Evolutionary conservation across 1,140 invertebrate genomes (phyloP), one percentile per base, ranked within the genome.

Genomic region (Chironomus striatipennis): DNA sequence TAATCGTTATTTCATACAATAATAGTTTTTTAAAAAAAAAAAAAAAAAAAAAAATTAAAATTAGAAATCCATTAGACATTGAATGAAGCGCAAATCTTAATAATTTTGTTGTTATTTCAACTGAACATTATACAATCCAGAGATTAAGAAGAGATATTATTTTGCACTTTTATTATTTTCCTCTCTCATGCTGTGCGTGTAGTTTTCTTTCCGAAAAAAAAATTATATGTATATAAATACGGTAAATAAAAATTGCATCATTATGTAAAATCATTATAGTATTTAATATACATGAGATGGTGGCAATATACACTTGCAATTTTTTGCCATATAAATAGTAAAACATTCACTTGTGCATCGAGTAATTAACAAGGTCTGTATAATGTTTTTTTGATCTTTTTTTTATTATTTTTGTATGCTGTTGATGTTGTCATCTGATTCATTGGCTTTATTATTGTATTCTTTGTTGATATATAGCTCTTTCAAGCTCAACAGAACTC

Each of bases 101-200:
- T 57, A 57, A 12, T 15, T 57, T 57, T 57, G 47, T 34, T 34
- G n/a, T n/a, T n/a, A n/a, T n/a, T n/a, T n/a, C n/a, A n/a, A n/a
- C n/a, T n/a, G 24, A 34, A 34, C 24, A 34, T 34, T 34, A 34
- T 34, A 34, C 24, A 34, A 34, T 34, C 24, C 24, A 57, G n/a
- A 57, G n/a, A 57, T 57, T n/a, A 57, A 57, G 47, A 57, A 57
- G 47, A 57, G n/a, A 57, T 57, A 57, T n/a, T n/a, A 57, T 57
- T 57, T 57, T 57, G 47, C 47, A 57, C 12, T 57, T 57, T 57
- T n/a, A 57, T 57, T 57, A 10, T 57, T n/a, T 57, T 15, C n/a
- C 15, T 57, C 47, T 57, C 43, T 57, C n/a, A n/a, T 57, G 47
- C n/a, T 57, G 47, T 57, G 47, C 47, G 47, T 57, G 47, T n/a